Percentiles rank a stretch among this genome's conserved stretches.
Evolutionary conservation across 1,140 invertebrate genomes (phyloP).

Genomic region (Procambarus clarkii): DNA sequence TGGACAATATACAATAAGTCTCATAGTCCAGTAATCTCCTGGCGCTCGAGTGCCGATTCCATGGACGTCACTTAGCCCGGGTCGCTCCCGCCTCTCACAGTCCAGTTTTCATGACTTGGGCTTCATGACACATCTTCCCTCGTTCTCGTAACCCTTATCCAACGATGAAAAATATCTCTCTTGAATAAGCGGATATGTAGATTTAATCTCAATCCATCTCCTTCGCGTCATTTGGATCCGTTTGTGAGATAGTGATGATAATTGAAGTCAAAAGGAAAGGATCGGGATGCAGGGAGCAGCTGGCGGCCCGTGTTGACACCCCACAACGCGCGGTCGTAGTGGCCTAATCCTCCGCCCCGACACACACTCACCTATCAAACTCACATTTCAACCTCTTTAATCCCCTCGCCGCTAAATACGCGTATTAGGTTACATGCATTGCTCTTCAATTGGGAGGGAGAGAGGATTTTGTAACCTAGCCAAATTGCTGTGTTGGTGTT

Average conservation of each 20-base stretch:
- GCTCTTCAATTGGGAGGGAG: background rate
- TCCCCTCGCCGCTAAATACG: conserved; percentile 15
- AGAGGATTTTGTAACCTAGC: background rate
- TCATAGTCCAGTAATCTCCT: conserved; percentile 3
- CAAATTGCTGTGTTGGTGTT: background rate
- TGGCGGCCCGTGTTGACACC: conserved; percentile 5
- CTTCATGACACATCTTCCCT: background rate
- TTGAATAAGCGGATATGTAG: too few species aligned
- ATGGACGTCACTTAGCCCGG: conserved; percentile 23
- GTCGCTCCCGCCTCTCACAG: background rate
- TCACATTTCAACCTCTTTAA: conserved; percentile 21
- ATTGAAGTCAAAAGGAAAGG: background rate
- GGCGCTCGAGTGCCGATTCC: conserved; percentile 18
- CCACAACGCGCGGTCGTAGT: background rate
- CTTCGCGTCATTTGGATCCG: too few species aligned
- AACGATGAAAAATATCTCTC: too few species aligned
- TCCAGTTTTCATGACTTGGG: background rate
- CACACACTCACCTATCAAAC: conserved; percentile 26
- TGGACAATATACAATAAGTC: conserved; percentile 2
- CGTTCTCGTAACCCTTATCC: too few species aligned
- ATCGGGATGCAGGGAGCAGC: background rate
- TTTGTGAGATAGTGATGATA: too few species aligned
- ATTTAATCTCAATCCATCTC: too few species aligned
- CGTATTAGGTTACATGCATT: conserved; percentile 15
- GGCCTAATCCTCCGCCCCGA: conserved; percentile 10